These are phyloP conservation scores for Cosmorhoe ocellata DNA, from an alignment of 2,888 invertebrate genomes.

Conservation along the genomic window DNA sequence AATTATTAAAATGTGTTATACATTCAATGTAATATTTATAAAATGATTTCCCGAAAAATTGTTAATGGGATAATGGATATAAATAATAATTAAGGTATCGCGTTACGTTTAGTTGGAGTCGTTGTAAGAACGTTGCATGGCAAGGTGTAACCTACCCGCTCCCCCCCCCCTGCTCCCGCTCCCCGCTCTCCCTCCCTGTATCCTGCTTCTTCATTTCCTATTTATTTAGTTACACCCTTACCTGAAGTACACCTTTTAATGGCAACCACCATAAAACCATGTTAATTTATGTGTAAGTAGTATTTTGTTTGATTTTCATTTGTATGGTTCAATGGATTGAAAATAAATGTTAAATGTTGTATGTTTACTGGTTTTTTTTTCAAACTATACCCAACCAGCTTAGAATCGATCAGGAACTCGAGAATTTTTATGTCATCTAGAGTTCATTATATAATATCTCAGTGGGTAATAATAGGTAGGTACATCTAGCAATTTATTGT, in stretches of 20 bases:
- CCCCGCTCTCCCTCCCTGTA: not conserved
- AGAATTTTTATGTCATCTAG: no score
- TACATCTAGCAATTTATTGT: no score
- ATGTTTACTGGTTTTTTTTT: slow-evolving; percentile 63
- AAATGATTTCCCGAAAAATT: slow-evolving; percentile 53
- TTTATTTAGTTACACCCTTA: no score
- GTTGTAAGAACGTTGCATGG: slow-evolving; percentile 53
- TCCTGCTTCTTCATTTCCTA: no score
- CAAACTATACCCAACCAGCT: not conserved
- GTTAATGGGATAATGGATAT: slow-evolving; percentile 51
- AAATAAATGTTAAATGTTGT: slow-evolving; percentile 81
- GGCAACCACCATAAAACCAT: slow-evolving; percentile 73
- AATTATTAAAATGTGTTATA: slow-evolving; percentile 26
- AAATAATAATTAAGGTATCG: slow-evolving; percentile 50
- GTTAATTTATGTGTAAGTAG: slow-evolving; percentile 74
- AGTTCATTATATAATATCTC: no score
- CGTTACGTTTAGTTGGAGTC: slow-evolving; percentile 61
- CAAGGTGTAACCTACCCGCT: slow-evolving; percentile 27
- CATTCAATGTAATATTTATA: slow-evolving; percentile 28
- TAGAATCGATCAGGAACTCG: no score
- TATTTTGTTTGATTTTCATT: slow-evolving; percentile 75
- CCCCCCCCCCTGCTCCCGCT: slow-evolving; percentile 20
- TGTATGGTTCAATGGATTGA: slow-evolving; percentile 81
- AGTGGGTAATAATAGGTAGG: no score
- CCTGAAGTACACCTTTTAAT: slow-evolving; percentile 23